Conservation (phyloP, 2,888 invertebrate genomes). For the Folsomia candida region DNA sequence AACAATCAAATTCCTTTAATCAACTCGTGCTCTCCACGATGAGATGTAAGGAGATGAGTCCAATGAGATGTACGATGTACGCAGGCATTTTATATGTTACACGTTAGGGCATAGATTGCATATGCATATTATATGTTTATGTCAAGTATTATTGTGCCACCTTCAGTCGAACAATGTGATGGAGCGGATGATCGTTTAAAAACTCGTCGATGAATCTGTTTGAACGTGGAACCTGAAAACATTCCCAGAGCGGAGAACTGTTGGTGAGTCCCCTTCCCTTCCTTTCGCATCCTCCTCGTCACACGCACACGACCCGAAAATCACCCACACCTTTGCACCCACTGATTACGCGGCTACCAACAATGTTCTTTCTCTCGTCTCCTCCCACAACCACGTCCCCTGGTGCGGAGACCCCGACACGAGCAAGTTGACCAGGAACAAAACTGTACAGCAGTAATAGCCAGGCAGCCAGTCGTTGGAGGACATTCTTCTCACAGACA, state of each 20-base stretch:
- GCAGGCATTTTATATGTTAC: too few species aligned
- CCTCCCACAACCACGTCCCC: background rate
- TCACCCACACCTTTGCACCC: background rate
- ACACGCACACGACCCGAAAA: background rate
- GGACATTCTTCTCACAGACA: too few species aligned
- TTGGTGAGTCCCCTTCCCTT: background rate
- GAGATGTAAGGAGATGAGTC: too few species aligned
- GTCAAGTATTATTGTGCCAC: too few species aligned
- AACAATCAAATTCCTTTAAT: slow-evolving; percentile 52
- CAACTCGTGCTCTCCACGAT: background rate
- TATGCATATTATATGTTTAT: too few species aligned
- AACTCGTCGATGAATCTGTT: slow-evolving; percentile 43
- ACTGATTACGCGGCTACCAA: background rate
- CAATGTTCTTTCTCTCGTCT: background rate
- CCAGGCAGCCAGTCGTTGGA: too few species aligned
- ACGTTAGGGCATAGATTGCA: too few species aligned
- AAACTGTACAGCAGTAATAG: too few species aligned
- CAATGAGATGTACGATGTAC: too few species aligned
- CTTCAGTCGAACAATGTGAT: too few species aligned
- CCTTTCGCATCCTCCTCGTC: slow-evolving; percentile 3
- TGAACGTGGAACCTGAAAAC: slow-evolving; percentile 42
- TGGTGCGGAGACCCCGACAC: too few species aligned
- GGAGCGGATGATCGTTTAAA: slow-evolving; percentile 38
- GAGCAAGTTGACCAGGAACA: too few species aligned
- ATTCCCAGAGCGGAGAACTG: slow-evolving; percentile 26